Evolutionary conservation across 2,113 vertebrate genomes (phyloP), one percentile per base, ranked within the genome.

Genomic region (Oceanites oceanicus): DNA sequence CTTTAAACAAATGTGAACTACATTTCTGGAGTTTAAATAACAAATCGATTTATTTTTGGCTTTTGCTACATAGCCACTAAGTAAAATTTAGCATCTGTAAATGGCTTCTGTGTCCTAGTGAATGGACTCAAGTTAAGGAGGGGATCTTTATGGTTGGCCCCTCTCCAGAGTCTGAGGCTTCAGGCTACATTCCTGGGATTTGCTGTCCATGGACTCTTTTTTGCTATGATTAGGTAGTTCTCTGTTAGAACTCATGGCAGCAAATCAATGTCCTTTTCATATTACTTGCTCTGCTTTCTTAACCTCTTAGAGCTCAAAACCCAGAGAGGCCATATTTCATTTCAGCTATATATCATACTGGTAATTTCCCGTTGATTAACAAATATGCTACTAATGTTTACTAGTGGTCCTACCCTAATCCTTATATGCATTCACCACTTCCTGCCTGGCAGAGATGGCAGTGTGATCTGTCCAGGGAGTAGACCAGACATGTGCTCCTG

Each of bases 11-110:
- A 86, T 13, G 22, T 91, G 88, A 91, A 86, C 27, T 78, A 86
- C 70, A 34, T 92, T 56, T 88, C 47, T 76, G 76, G 52, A 79
- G 63, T 62, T 95, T 90, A 92, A 93, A 94, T 91, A 96, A 88
- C 82, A 91, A 94, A 94, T 79, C 19, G 27, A 76, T 96, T 96
- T 94, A 97, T 95, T 94, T 94, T 92, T 88, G 91, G 72, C 79
- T 93, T 88, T 78, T 90, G 75, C 88, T 52, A 45, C 70, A 83
- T 42, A 17, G 7, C 81, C 75, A 52, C 59, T 55, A 95, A 91
- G 96, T 76, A 87, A 94, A 96, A 96, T 94, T 97, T 96, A 96
- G 91, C 86, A 94, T 88, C 83, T 78, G 52, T 96, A 85, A 88
- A 95, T 91, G 75, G 93, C 42, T 45, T 66, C 94, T 91, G 87